Conservation (phyloP, 2,888 invertebrate species). For the Drosophila colorata region DNA sequence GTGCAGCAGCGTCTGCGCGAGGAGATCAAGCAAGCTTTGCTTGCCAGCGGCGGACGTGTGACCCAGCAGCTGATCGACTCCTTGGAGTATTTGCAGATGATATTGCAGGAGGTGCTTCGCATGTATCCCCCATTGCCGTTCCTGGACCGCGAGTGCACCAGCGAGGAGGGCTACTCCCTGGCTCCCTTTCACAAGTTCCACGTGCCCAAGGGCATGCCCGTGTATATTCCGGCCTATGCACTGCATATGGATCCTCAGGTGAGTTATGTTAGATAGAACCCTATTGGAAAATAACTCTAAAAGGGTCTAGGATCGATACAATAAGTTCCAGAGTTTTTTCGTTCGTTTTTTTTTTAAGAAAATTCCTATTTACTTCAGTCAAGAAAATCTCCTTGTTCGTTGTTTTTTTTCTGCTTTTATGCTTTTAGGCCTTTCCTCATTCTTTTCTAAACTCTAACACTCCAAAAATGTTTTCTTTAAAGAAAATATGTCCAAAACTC, state of each 20-base stretch:
- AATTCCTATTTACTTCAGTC: too few relatives aligned
- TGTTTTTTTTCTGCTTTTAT: too few relatives aligned
- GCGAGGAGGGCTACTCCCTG: slow-evolving; percentile 68
- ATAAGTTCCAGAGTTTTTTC: not conserved
- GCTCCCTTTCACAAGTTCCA: slow-evolving; percentile 73
- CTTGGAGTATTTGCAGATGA: slow-evolving; percentile 86
- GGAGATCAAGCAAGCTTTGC: slow-evolving; percentile 84
- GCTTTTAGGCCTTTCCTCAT: too few relatives aligned
- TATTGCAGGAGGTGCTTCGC: slow-evolving; percentile 81
- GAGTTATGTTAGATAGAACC: not conserved
- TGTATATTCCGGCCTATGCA: slow-evolving; percentile 82
- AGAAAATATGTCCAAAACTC: too few relatives aligned
- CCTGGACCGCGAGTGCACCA: slow-evolving; percentile 83
- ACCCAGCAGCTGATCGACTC: slow-evolving; percentile 84
- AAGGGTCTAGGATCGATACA: not conserved
- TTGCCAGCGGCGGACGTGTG: slow-evolving; percentile 81
- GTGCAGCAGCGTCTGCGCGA: slow-evolving; percentile 84
- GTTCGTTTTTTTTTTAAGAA: too few relatives aligned
- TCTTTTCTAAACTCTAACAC: too few relatives aligned
- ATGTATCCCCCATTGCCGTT: slow-evolving; percentile 84
- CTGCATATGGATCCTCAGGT: slow-evolving; percentile 84
- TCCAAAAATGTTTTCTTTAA: too few relatives aligned
- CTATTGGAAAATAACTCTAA: too few relatives aligned
- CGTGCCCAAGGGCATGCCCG: slow-evolving; percentile 82
- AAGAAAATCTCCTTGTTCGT: too few relatives aligned